Base-by-base conservation (phyloP, 2,797 vertebrate genomes). In the Catharus ustulatus region DNA sequence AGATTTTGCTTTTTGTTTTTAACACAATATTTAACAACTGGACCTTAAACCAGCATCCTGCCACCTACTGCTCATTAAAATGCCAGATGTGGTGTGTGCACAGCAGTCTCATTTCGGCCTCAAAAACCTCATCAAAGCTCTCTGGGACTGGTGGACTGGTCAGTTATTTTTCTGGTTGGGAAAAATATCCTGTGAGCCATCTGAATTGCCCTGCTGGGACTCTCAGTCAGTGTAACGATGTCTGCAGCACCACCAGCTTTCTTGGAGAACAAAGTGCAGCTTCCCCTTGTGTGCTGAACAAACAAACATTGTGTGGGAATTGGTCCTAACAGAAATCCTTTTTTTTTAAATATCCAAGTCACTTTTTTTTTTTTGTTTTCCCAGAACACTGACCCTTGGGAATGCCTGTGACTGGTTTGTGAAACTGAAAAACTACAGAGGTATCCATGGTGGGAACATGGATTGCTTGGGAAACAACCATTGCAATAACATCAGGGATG, bases 181-280 rank as follows among this genome's bases (percentile, higher is more conserved):
- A 38, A 72, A 85, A 84, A n/a, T 62, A 68, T 32, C 36, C 46
- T 74, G 42, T 61, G 38, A 92, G 62, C 23, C 8, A 7, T 54
- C 42, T 11, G 6, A 84, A 75, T 48, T 57, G 15, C 32, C 24
- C 34, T 54, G 2, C 6, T 5, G 18, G 73, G 58, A 54, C 80
- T 57, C 17, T 1, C 4, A 80, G 83, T 29, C 42, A 24, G 36
- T 3, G 8, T 24, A 54, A 51, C 0, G 1, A 34, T 45, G 61
- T 42, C 82, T 83, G 76, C 1, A 1, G 78, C 79, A 71, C 26
- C 0, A 0, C 38, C 15, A 36, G 57, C 27, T 34, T 51, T 74
- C 80, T 61, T n/a, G 34, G 83, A 78, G 92, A 96, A 87, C 87
- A 91, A 93, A 91, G 42, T 14, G 48, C n/a, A 42, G 62, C 88